Base-by-base conservation (phyloP, 1,140 invertebrate species). In the Sycobia sp. region DNA sequence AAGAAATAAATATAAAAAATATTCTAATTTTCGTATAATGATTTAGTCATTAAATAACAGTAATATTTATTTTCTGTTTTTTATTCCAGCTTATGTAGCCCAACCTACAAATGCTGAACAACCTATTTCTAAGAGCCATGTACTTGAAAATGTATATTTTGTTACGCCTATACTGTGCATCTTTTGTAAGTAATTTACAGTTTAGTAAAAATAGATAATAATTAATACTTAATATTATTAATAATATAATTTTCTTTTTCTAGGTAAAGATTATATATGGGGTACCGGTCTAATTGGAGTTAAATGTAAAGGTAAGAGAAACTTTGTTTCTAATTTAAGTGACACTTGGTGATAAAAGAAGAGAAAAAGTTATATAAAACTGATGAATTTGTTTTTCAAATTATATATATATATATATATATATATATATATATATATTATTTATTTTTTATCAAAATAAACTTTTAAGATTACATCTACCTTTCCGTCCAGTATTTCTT, bases 221-320 rank as follows among this genome's bases (percentile, higher is more conserved):
- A 61, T 32, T 29, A 57, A 38, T 27, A 16, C 7, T 4, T 0
- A 41, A 49, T 46, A 59, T 51, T 50, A 50, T 53, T 20, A 53
- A 65, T 29, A 54, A 64, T 38, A 20, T n/a, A 44, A 67, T 59
- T 53, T 66, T 61, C 16, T 44, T 43, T 55, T 41, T 46, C 3
- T 61, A 87, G 86, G 86, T 77, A 81, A 84, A 71, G 86, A 87
- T 75, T 87, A 87, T 70, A 85, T 87, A 67, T 87, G 85, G 85
- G 86, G 86, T 51, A 82, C 80, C 34, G 85, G 85, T 53, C 82
- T 77, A 76, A 80, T 86, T 61, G 86, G 83, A 22, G 71, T 80
- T 23, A 78, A 80, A 66, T 85, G 84, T 71, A 79, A 82, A 76
- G 80, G 84, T 85, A 76, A 79, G 80, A 41, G 25, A 3, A 34